A percentile compares a stretch with the other conserved stretches of the same genome.
Conservation (phyloP, 2,113 vertebrate genomes). For the Pavo muticus region DNA sequence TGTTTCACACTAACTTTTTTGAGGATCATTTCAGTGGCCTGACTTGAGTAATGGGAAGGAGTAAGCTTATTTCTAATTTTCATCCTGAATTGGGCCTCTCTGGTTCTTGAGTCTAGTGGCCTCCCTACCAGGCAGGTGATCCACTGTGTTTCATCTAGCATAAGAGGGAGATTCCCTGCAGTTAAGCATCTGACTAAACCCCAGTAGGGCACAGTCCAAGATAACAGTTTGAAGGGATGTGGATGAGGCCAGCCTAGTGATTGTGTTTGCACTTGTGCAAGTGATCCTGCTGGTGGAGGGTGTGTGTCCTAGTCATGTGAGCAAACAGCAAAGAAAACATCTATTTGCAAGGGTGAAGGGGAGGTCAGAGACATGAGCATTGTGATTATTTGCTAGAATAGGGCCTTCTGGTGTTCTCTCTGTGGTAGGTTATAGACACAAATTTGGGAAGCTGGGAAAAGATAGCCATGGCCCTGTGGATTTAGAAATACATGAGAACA, state of each 20-base stretch:
- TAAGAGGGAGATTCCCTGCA: not conserved
- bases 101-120: not conserved
- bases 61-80: not conserved
- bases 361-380: not conserved
- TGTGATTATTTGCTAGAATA: constrained; percentile 3
- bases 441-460: not conserved
- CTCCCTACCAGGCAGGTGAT: not conserved
- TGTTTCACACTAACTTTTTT: not conserved
- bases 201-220: not conserved
- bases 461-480: not conserved
- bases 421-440: not conserved
- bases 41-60: not conserved
- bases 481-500: not conserved
- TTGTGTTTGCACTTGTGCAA: constrained; percentile 17
- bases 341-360: constrained; percentile 27
- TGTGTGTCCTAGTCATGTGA: constrained; percentile 12
- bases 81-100: not conserved
- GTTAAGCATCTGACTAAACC: not conserved
- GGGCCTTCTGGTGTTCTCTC: not conserved
- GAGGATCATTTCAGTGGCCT: not conserved
- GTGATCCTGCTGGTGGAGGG: not conserved
- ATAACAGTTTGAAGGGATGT: constrained; percentile 1
- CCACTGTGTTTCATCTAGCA: not conserved
- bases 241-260: not conserved
- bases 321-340: constrained; percentile 30